These are phyloP conservation scores for Ceratina japonica DNA, from an alignment of 1,140 invertebrate genomes.

Conservation along the genomic window DNA sequence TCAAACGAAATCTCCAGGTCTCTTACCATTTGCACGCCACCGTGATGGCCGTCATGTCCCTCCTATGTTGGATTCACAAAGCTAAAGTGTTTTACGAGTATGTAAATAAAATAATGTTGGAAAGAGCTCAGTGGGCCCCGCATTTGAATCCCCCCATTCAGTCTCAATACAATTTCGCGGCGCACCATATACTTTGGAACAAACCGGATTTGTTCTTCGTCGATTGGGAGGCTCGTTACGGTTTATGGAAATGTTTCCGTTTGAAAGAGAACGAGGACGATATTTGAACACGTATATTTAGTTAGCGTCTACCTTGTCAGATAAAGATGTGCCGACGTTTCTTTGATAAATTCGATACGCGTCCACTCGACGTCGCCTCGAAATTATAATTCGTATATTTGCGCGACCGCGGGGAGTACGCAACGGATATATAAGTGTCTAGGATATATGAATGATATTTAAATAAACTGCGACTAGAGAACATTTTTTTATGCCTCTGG, in stretches of 20 bases:
- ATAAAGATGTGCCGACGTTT: background rate
- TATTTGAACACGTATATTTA: background rate
- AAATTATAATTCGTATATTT: too few species aligned
- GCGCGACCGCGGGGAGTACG: too few species aligned
- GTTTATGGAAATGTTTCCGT: conserved; percentile 82
- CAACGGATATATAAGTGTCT: background rate
- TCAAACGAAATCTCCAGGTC: conserved; percentile 51
- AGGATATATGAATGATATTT: background rate
- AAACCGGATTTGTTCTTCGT: conserved; percentile 82
- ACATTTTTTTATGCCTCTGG: too few species aligned
- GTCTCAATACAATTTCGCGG: conserved; percentile 78
- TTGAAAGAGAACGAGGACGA: conserved; percentile 10
- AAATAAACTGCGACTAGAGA: background rate
- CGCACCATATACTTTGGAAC: conserved; percentile 81
- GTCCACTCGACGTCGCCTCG: too few species aligned
- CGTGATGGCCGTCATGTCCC: conserved; percentile 80
- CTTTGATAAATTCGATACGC: too few species aligned
- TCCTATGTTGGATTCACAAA: conserved; percentile 82
- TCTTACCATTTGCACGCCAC: conserved; percentile 80
- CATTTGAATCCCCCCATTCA: conserved; percentile 82
- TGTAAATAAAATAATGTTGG: conserved; percentile 79
- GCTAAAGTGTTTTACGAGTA: conserved; percentile 81
- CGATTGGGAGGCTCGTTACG: conserved; percentile 83
- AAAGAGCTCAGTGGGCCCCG: conserved; percentile 81
- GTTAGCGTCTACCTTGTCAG: background rate